Evolutionary conservation across 2,888 invertebrate genomes (phyloP), one percentile per base, ranked within the genome.

Genomic region (Torymus aiolomorphi): DNA sequence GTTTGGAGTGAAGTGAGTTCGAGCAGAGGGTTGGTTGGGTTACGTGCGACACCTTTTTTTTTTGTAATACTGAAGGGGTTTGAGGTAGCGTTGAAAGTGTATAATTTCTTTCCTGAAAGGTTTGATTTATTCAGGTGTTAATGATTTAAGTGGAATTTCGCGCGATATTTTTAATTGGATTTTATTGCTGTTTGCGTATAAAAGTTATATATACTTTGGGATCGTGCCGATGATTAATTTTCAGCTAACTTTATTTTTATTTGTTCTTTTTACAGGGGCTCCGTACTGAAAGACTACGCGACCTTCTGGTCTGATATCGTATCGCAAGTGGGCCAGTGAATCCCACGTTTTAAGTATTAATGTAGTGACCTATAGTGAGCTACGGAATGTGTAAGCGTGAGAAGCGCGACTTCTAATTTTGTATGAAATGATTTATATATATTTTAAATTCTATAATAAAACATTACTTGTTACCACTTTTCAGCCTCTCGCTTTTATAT

Each of bases 211-310:
- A 42, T 8, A 42, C 8, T 5, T 10, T 42, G 4, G 1, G 42
- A 42, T 42, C 42, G 42, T 42, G 42, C 42, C 42, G 42, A 42
- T 42, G 42, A 42, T 42, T 42, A 42, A 42, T 42, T 42, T 31
- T 5, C 31, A 4, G 5, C 31, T 31, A 31, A 31, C 31, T 31
- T 42, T 42, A 10, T 42, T 42, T 5, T 10, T 8, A 42, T 42
- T 42, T 20, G 11, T 70, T 63, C 8, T 65, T 82, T 76, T 94
- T 93, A 57, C 93, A 96, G 96, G 62, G 96, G 96, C 66, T 95
- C 95, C 3, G 93, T 96, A 20, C 89, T 96, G 85, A 94, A 95
- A 90, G 94, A 94, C 85, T 96, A 95, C 88, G 93, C 93, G 70
- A 94, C 93, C 8, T 96, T 95, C 89, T 96, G 96, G 96, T 92